Evolutionary conservation across 2,797 vertebrate genomes (phyloP), one percentile per base, ranked within the genome.

Genomic region (Meriones psammophilus): DNA sequence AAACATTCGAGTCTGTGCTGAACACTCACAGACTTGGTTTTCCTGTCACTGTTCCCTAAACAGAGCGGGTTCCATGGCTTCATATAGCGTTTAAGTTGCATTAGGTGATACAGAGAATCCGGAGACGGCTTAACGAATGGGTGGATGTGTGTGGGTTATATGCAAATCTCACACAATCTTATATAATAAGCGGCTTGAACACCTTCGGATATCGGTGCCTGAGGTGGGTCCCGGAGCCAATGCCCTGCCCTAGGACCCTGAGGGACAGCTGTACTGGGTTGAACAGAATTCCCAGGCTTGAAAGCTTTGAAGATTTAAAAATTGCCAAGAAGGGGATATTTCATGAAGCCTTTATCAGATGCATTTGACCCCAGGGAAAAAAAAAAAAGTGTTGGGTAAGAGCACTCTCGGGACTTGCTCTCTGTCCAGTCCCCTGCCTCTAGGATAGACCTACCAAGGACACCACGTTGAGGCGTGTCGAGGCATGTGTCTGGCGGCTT

Each of bases 231-330:
- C 60, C 83, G 64, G n/a, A 79, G 81, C 28, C 39, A 56, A 3
- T 73, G 42, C 12, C 46, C 69, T 1, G 4, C 56, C 5, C 28
- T 28, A 60, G 28, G 42, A 73, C 62, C 33, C 78, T n/a, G 30
- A 68, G 8, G 30, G 77, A 76, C 24, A 58, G 22, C 46, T 81
- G 8, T 17, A 73, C 5, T 64, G 62, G 26, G 3, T 94, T 78
- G 39, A 84, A 79, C 9, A 83, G 69, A 84, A 79, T 92, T 88
- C 76, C 93, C 58, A 60, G 26, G 64, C 39, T 64, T 94, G 2
- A 89, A 60, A 92, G 13, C 54, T 96, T 92, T 87, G 60, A 58
- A 42, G 68, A 56, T 60, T 64, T 30, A 60, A 86, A 66, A 83
- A 60, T 77, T 95, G 26, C 42, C 60, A 69, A 80, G 84, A 69